Evolutionary conservation across 1,140 invertebrate species (phyloP).

Genomic region (Anadara kagoshimensis): DNA sequence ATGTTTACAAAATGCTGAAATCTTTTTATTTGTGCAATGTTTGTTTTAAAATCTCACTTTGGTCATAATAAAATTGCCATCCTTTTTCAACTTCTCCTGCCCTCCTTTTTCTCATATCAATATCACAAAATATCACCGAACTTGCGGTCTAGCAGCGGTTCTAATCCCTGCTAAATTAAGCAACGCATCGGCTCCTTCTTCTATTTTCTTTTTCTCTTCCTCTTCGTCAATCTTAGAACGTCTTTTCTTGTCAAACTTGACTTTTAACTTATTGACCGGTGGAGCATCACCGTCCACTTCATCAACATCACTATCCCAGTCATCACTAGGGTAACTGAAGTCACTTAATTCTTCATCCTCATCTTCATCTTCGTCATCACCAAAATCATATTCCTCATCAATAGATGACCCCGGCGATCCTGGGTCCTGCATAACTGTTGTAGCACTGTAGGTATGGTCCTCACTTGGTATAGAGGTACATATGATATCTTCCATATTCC

Average conservation of each 20-base stretch:
- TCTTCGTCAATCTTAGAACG: constrained; percentile 73
- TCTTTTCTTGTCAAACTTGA: neutral
- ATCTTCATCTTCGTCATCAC: constrained; percentile 54
- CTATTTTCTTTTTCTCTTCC: constrained; percentile 82
- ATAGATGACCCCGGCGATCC: constrained; percentile 70
- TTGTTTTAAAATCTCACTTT: too few species aligned
- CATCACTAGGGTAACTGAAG: constrained; percentile 51
- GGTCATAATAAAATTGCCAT: too few species aligned
- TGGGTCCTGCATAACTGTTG: constrained; percentile 43
- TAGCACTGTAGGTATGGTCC: constrained; percentile 83
- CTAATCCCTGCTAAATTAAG: constrained; percentile 82
- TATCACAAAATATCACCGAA: too few species aligned
- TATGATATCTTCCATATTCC: constrained; percentile 67
- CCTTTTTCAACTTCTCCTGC: too few species aligned
- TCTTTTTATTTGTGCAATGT: too few species aligned
- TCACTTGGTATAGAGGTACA: constrained; percentile 85
- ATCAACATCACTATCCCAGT: constrained; percentile 48
- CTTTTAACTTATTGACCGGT: neutral
- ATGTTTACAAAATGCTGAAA: too few species aligned
- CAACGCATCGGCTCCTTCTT: constrained; percentile 86
- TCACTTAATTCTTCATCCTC: constrained; percentile 53
- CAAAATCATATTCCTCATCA: constrained; percentile 73
- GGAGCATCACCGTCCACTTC: constrained; percentile 55
- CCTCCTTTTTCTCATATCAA: too few species aligned
- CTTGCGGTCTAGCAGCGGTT: constrained; percentile 20